Conservation (phyloP, 92 coral and sea anemone species). For the Hydrozoanthus gracilis region DNA sequence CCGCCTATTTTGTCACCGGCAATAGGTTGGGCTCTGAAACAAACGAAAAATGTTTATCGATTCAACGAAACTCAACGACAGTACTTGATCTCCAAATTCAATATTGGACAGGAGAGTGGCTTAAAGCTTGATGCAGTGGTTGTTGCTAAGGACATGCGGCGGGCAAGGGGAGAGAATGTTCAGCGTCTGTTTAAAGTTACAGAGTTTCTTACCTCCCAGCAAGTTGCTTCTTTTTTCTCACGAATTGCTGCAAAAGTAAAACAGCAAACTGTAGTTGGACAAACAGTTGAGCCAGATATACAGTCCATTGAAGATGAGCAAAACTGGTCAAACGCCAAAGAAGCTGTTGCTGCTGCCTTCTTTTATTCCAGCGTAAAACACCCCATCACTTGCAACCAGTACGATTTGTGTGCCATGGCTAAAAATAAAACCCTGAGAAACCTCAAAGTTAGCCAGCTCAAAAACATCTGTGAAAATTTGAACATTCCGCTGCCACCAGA, state of each 20-base stretch:
- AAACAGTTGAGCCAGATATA: constrained; percentile 19
- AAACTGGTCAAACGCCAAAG: constrained; percentile 44
- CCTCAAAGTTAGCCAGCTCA: constrained; percentile 14
- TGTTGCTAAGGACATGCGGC: constrained; percentile 57
- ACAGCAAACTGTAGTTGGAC: constrained; percentile 43
- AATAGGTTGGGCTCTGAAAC: constrained; percentile 23
- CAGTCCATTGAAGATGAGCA: constrained; percentile 51
- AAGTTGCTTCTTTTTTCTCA: constrained; percentile 59
- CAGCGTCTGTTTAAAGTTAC: constrained; percentile 50
- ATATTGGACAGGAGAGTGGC: constrained; percentile 23
- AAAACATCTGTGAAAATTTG: constrained; percentile 43
- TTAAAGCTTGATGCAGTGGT: constrained; percentile 21
- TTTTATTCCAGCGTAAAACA: constrained; percentile 23
- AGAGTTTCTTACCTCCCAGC: constrained; percentile 61
- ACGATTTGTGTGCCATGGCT: constrained; percentile 22
- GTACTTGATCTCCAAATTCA: constrained; percentile 22
- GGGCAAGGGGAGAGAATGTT: constrained; percentile 51
- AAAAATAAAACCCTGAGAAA: constrained; percentile 18
- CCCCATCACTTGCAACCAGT: constrained; percentile 54
- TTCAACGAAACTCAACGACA: constrained; percentile 15
- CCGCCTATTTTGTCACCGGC: constrained; percentile 20
- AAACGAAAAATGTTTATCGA: constrained; percentile 14
- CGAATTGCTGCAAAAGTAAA: constrained; percentile 55
- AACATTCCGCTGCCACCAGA: constrained; percentile 42
- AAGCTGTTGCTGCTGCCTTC: constrained; percentile 36